phyloP scores from a whole-genome alignment of 2,797 vertebrate genomes.

The Sparidentex hasta region DNA sequence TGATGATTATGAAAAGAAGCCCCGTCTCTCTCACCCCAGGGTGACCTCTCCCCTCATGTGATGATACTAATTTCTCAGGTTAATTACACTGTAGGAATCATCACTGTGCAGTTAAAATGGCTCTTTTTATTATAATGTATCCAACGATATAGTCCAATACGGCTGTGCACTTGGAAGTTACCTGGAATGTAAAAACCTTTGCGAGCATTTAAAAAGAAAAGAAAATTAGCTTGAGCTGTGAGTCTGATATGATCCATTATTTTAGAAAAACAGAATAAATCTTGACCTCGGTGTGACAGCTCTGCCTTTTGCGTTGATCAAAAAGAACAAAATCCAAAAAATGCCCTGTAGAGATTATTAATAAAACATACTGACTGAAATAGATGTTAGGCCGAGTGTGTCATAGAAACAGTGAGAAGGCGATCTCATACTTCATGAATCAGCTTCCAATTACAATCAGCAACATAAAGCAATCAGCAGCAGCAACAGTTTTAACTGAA shows the following conservation, averaged over 20 bases:
- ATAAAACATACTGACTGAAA: too few species aligned
- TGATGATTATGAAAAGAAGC: slow-evolving; percentile 36
- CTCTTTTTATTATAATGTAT: slow-evolving; percentile 11
- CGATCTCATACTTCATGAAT: slow-evolving; percentile 2
- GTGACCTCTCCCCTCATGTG: slow-evolving; percentile 21
- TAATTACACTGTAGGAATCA: slow-evolving; percentile 11
- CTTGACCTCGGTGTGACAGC: neutral
- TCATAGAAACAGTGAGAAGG: slow-evolving; percentile 1
- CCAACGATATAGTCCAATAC: neutral
- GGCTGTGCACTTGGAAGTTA: neutral
- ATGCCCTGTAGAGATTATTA: too few species aligned
- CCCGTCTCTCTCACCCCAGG: slow-evolving; percentile 30
- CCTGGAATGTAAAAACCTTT: neutral
- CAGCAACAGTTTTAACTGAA: slow-evolving; percentile 15
- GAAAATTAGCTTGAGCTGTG: neutral
- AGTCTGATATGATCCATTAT: neutral
- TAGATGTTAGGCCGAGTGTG: neutral
- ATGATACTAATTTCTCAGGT: slow-evolving; percentile 21
- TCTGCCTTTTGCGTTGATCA: neutral
- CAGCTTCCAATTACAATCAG: slow-evolving; percentile 11
- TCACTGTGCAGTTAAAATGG: slow-evolving; percentile 2
- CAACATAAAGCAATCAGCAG: slow-evolving; percentile 12
- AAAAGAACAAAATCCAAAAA: neutral
- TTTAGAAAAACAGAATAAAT: neutral
- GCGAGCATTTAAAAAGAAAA: neutral